Conservation (phyloP, 2,797 vertebrate genomes). For the Pangasius mekongensis region DNA sequence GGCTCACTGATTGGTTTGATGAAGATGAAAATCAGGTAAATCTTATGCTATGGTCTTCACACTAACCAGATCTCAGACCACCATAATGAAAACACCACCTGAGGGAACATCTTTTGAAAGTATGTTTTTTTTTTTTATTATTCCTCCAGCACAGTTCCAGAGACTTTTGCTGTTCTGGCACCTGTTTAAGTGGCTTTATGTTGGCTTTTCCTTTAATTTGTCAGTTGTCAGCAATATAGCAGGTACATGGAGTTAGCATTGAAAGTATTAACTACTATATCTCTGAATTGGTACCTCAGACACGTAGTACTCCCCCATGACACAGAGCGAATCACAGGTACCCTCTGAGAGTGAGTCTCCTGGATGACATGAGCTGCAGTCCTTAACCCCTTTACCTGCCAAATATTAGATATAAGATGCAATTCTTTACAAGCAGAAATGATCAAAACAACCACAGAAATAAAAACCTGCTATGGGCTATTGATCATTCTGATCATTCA, state of each 20-base stretch:
- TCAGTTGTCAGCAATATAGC: not conserved
- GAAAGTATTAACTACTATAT: not conserved
- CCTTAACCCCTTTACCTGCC: conserved; percentile 72
- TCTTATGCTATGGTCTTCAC: not conserved
- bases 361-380: conserved; percentile 83
- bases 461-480: too few relatives aligned
- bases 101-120: not conserved
- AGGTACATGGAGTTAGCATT: not conserved
- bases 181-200: not conserved
- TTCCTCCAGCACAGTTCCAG: not conserved
- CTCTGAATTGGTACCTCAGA: conserved; percentile 71
- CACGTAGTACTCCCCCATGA: conserved; percentile 78
- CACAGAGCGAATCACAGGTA: conserved; percentile 80
- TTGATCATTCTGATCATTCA: not conserved
- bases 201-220: not conserved
- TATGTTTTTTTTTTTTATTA: not conserved
- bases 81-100: not conserved
- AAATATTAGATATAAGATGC: not conserved
- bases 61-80: not conserved
- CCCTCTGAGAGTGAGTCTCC: conserved; percentile 79
- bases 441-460: not conserved
- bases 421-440: conserved; percentile 2
- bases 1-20: not conserved
- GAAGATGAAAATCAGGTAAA: not conserved
- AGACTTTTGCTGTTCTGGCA: not conserved